Conservation (phyloP, 2,888 invertebrate genomes). For the Mellilla xanthometata region DNA sequence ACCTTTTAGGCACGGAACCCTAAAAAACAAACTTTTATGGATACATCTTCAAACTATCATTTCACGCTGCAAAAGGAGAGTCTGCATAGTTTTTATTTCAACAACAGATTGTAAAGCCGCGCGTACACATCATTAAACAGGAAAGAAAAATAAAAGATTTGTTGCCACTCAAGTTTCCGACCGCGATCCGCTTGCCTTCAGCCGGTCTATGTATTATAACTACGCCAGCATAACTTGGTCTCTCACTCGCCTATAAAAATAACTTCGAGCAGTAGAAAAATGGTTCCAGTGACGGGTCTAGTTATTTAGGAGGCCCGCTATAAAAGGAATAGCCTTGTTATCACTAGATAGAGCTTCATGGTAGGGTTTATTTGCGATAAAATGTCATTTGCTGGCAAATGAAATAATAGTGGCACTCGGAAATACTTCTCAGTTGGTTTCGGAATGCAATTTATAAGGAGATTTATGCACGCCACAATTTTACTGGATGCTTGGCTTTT, state of each 20-base stretch:
- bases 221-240: slow-evolving; percentile 33
- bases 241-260: slow-evolving; percentile 27
- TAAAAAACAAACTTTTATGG: too few relatives aligned
- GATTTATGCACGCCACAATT: slow-evolving; percentile 36
- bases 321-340: slow-evolving; percentile 49
- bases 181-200: slow-evolving; percentile 41
- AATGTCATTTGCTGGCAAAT: slow-evolving; percentile 49
- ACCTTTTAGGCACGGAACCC: too few relatives aligned
- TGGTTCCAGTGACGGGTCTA: slow-evolving; percentile 30
- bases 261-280: slow-evolving; percentile 32
- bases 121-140: slow-evolving; percentile 43
- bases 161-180: slow-evolving; percentile 43
- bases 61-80: too few relatives aligned
- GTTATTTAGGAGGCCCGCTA: slow-evolving; percentile 34
- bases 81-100: slow-evolving; percentile 29
- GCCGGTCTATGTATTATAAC: slow-evolving; percentile 35
- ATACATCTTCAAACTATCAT: too few relatives aligned
- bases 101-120: slow-evolving; percentile 32
- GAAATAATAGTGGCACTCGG: slow-evolving; percentile 39
- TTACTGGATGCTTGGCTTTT: too few relatives aligned
- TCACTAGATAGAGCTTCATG: slow-evolving; percentile 46
- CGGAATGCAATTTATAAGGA: slow-evolving; percentile 12
- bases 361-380: slow-evolving; percentile 55
- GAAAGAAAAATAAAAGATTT: slow-evolving; percentile 50
- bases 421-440: slow-evolving; percentile 27